These are phyloP conservation scores for Chiloscyllium plagiosum DNA, from an alignment of 2,113 vertebrate genomes.

Conservation along the genomic window DNA sequence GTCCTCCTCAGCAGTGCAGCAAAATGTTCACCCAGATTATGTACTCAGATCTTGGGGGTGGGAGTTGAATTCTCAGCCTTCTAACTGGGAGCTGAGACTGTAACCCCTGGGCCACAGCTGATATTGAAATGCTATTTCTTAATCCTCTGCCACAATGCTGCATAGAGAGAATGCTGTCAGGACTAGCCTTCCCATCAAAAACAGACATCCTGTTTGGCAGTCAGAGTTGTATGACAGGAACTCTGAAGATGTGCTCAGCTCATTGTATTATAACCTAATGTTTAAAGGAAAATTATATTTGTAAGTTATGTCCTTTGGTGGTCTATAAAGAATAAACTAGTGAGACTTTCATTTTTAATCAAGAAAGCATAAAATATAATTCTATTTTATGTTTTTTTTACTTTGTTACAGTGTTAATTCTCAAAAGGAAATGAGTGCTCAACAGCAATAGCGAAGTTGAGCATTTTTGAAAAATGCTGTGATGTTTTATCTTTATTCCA, in stretches of 20 bases:
- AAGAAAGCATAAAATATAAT: not conserved
- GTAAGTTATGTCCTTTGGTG: not conserved
- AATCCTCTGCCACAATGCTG: not conserved
- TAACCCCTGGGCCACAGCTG: not conserved
- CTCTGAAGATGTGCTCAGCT: not conserved
- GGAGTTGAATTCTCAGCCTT: not conserved
- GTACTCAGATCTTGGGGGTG: not conserved
- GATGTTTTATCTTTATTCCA: not conserved
- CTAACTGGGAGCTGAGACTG: not conserved
- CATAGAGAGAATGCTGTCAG: not conserved
- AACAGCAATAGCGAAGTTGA: not conserved
- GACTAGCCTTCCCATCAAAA: not conserved
- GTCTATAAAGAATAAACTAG: not conserved
- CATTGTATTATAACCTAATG: not conserved
- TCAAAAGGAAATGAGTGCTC: not conserved
- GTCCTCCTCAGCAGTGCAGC: not conserved
- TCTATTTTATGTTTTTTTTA: not conserved
- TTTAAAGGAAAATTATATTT: not conserved
- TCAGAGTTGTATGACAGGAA: not conserved
- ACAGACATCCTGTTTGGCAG: not conserved
- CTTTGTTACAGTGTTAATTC: not conserved
- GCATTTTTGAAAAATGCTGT: not conserved
- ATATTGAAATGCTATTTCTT: not conserved
- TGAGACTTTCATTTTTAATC: not conserved
- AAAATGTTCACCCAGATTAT: not conserved